Evolutionary conservation across 2,797 vertebrate species (phyloP), one percentile per base, ranked within the genome.

Genomic region (Scolopax rusticola): DNA sequence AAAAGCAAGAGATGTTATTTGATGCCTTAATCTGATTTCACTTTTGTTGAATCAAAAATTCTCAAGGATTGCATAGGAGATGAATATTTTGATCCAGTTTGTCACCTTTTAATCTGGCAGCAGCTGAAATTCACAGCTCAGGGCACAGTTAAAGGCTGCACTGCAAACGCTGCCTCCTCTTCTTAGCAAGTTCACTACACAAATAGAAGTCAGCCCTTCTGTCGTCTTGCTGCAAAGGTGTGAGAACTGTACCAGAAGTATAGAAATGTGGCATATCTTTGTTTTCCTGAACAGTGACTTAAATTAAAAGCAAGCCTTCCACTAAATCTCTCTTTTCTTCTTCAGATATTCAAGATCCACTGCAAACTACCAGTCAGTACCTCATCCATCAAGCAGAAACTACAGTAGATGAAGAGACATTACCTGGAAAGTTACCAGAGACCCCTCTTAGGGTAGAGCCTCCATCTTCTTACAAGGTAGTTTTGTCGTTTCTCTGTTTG

Each of bases 381-480:
- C 98, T 98, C 17, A 92, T 98, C 64, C 98, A 97, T 93, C 98
- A 98, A 77, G 98, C 97, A 12, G 99, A 99, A 87, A 99, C 99
- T 73, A 99, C 99, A 7, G 97, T 99, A 89, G 99, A 99, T 77
- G 99, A 99, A 97, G 98, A 98, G 2, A 98, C 98, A 4, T 97
- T 99, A 63, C 99, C 99, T 16, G 99, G 99, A 48, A 99, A 99
- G 92, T 98, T 99, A 88, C 99, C 99, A 3, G 99, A 99, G 97
- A 99, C 99, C 11, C 98, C 99, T 17, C 98, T 99, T 65, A 98
- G 98, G 94, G 98, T 98, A 98, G 98, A 99, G 19, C 94, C 98
- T 7, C 95, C 98, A 12, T 99, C 99, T 33, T 99, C 99, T 13
- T 99, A 99, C 95, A 99, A 99, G 85, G 99, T 99, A 95, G 98